Base-by-base conservation (phyloP, 2,888 invertebrate genomes). In the Aphelenchoides bicaudatus region DNA sequence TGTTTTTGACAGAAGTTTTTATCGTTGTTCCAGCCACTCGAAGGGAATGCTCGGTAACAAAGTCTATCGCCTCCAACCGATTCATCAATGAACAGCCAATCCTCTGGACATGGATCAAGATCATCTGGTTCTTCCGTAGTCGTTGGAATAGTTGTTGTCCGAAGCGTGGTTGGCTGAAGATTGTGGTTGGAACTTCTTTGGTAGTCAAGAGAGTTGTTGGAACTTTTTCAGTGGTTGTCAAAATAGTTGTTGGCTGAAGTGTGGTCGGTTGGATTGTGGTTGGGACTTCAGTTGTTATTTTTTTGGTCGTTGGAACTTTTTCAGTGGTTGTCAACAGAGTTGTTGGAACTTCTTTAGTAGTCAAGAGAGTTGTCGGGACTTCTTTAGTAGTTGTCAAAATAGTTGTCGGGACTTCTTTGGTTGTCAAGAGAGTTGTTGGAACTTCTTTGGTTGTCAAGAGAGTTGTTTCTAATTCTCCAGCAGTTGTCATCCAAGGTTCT, bases 401-500 rank as follows among this genome's bases (percentile, higher is more conserved):
- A n/a, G n/a, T n/a, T n/a, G n/a, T n/a, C n/a, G n/a, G n/a, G n/a
- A n/a, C n/a, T n/a, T n/a, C n/a, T n/a, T n/a, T n/a, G n/a, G n/a
- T n/a, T n/a, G 43, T 6, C 43, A 25, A 19, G 13, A 13, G 34
- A 34, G 34, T 34, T 13, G 34, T 34, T 34, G 13, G 34, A 19
- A 43, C 10, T 8, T 19, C 25, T 6, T 43, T 25, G 10, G 25
- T n/a, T n/a, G 43, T 6, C 43, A 25, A 19, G 13, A 13, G 34
- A 34, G 34, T 34, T 13, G 34, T 34, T 34, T 34, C 13, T 25
- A 43, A n/a, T 8, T 19, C 25, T 6, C 25, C 43, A 10, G 25
- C 10, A 10, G 43, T 43, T 6, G 43, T 43, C 43, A 43, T 43
- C 43, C 43, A 43, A 25, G 43, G 43, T n/a, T 43, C 43, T 13